Evolutionary conservation across 2,888 invertebrate species (phyloP), one percentile per base, ranked within the genome.

Genomic region (Deilephila elpenor): DNA sequence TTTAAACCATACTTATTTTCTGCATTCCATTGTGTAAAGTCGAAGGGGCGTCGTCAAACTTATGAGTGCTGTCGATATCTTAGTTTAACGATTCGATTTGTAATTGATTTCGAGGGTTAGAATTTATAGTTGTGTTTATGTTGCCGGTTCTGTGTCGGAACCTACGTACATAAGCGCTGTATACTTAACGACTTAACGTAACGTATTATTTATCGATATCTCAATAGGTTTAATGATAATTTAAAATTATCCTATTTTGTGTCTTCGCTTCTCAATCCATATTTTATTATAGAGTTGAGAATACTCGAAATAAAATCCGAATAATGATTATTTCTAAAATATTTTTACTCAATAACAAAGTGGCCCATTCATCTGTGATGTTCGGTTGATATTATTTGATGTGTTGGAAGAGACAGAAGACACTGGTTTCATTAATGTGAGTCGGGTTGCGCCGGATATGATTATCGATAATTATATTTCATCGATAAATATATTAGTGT

Each of bases 101-200:
- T 44, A 32, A 32, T 51, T 20, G 11, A 56, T 20, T 67, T 29
- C 51, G 51, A 25, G 67, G 29, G 25, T 51, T 44, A 7, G 44
- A 44, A 64, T 37, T 67, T 60, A 60, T 11, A 5, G 14, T 25
- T 61, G 56, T 56, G 70, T 71, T 32, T 71, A n/a, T 71, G 71
- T 71, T 19, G 53, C n/a, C 20, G 32, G 53, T 19, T 71, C 56
- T 71, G 17, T 32, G 6, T 59, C n/a, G n/a, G 71, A 59, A 34
- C 32, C 8, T 56, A n/a, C 59, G n/a, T n/a, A 71, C 53, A 73
- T 70, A 51, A 56, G 73, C 74, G 56, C 61, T 25, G 67, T 61
- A 59, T 59, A 14, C 67, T 20, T 17, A 51, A 67, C 44, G 44
- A 44, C 64, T 67, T 67, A 67, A 67, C 64, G 20, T 20, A 67